Evolutionary conservation across 2,797 vertebrate species (phyloP).

Genomic region (Anableps anableps): DNA sequence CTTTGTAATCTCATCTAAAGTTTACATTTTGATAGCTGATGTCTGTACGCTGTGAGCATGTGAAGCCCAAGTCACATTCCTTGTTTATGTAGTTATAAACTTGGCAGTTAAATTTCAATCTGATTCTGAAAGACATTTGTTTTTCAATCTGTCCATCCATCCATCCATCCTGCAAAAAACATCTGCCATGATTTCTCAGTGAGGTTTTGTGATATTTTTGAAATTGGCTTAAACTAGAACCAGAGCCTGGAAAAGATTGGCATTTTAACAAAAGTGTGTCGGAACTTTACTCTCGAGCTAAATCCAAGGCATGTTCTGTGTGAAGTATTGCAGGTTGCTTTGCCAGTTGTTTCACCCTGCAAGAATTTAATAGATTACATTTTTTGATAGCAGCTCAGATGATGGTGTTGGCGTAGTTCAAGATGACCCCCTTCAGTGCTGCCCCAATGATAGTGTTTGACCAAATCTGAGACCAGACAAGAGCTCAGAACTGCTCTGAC

Average conservation of each 20-base stretch:
- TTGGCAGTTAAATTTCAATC: background rate
- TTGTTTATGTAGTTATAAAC: too few relatives aligned
- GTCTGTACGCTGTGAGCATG: background rate
- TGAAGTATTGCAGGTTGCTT: background rate
- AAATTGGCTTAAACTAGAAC: background rate
- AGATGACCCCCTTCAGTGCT: slow-evolving; percentile 2
- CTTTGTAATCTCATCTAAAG: background rate
- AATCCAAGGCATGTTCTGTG: background rate
- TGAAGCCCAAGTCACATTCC: background rate
- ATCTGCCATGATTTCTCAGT: background rate
- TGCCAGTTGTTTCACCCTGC: background rate
- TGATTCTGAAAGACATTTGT: slow-evolving; percentile 2
- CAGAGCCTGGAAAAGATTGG: background rate
- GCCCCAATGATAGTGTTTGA: slow-evolving; percentile 6
- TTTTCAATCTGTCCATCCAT: background rate
- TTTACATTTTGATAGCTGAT: background rate
- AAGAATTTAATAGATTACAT: background rate
- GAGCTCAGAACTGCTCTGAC: background rate
- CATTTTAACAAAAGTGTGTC: background rate
- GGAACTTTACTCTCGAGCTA: background rate
- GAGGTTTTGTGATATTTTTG: background rate
- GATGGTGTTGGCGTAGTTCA: background rate
- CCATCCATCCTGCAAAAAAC: background rate
- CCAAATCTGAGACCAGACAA: slow-evolving; percentile 11
- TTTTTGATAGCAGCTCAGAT: background rate